Evolutionary conservation across 2,888 invertebrate genomes (phyloP), one percentile per base, ranked within the genome.

Genomic region (Dinocampus coccinellae): DNA sequence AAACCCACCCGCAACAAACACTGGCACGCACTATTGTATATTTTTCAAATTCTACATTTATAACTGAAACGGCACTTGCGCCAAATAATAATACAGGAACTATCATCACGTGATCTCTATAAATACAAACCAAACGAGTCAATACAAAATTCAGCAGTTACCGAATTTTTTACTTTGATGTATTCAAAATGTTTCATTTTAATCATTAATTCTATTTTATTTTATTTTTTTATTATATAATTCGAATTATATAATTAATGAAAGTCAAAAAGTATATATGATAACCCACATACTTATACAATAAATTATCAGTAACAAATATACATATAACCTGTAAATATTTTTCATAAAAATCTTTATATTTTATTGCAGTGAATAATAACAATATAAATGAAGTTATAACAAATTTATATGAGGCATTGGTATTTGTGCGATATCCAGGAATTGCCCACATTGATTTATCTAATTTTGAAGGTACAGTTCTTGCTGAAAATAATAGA

Each of bases 331-430:
- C 47, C 47, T 47, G 1, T n/a, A 47, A 47, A 47, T 16, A n/a
- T 16, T 16, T 47, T n/a, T 47, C 3, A 47, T 47, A 16, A 7
- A 3, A 29, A 29, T 58, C 13, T 29, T 26, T 42, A 36, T 61
- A n/a, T 61, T 42, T 64, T 22, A 16, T 67, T 58, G 26, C 68
- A 68, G 68, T 68, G 68, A 47, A 57, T 58, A 55, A 13, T 26
- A 24, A 55, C 34, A 68, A 67, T 33, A 47, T 67, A 11, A 70
- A 70, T 65, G 60, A 61, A 53, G 70, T 70, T n/a, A 55, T 61
- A 4, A 61, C 16, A 13, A 58, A 53, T 52, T 34, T 70, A 22
- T 66, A 70, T 62, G 66, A 70, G 11, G 70, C 70, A 22, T 53
- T 70, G 11, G 60, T 70, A 20, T 39, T 29, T 22, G 60, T 70